A percentile compares a stretch with the other conserved stretches of the same genome.
Conservation (phyloP, 2,888 invertebrate genomes). For the Lepeophtheirus nordmannii region DNA sequence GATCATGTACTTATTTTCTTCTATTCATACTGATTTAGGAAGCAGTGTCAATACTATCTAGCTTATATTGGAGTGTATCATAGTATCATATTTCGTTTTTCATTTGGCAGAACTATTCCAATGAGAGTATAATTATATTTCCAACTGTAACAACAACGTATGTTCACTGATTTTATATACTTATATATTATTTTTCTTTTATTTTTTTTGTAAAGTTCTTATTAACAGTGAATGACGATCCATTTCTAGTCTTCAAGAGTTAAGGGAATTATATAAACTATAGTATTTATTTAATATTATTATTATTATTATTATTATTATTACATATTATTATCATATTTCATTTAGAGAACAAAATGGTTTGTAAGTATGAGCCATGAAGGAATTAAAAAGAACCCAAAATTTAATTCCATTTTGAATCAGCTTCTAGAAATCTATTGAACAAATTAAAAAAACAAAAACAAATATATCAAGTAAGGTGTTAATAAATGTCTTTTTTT, state of each 20-base stretch:
- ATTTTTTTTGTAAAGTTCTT: not conserved
- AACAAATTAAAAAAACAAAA: no score
- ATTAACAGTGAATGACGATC: constrained; percentile 1
- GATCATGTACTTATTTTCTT: not conserved
- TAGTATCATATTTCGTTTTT: no score
- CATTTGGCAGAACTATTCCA: no score
- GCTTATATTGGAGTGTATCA: no score
- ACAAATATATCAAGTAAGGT: no score
- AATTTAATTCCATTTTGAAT: no score
- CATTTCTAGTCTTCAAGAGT: not conserved
- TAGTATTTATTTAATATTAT: constrained; percentile 13
- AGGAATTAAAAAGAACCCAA: no score
- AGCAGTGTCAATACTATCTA: not conserved
- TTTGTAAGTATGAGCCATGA: no score
- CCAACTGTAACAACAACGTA: not conserved
- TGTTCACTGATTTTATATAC: not conserved
- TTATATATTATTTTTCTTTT: not conserved
- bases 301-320: not conserved
- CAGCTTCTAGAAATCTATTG: no score
- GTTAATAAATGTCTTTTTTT: no score
- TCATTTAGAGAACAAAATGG: not conserved
- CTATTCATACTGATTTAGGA: not conserved
- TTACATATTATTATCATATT: not conserved
- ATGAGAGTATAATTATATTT: not conserved
- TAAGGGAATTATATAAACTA: not conserved